Percentiles rank a stretch among this genome's conserved stretches.
phyloP scores from a whole-genome alignment of 2,113 vertebrate genomes.

The Pseudois nayaur region DNA sequence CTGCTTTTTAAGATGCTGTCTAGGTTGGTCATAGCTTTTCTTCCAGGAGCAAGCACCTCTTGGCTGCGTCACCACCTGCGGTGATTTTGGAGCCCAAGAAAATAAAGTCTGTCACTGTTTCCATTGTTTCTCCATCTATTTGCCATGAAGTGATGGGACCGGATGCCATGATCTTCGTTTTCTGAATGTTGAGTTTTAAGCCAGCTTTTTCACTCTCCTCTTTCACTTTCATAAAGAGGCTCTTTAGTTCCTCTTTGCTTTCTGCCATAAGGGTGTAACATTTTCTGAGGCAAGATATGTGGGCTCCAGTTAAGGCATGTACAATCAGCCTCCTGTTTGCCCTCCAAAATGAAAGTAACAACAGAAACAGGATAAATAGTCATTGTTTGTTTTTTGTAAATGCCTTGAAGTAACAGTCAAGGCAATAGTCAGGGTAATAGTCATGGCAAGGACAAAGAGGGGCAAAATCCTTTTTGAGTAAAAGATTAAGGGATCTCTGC shows the following conservation, averaged over 20 bases:
- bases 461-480: background rate
- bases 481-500: background rate
- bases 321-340: background rate
- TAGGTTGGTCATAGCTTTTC: background rate
- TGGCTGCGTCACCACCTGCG: background rate
- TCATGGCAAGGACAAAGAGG: background rate
- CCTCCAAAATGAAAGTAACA: background rate
- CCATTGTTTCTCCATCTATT: background rate
- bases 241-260: background rate
- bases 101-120: background rate
- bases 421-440: background rate
- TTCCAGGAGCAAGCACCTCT: background rate
- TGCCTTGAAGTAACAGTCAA: background rate
- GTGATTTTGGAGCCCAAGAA: background rate
- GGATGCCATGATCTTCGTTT: background rate
- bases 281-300: background rate
- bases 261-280: background rate
- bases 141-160: background rate
- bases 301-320: background rate
- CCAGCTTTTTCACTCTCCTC: background rate
- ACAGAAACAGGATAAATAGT: background rate
- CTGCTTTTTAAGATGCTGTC: background rate
- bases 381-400: background rate
- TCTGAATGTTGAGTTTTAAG: background rate
- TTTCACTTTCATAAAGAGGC: background rate